Evolutionary conservation across 2,113 vertebrate species (phyloP).

Genomic region (Notothenia coriiceps): DNA sequence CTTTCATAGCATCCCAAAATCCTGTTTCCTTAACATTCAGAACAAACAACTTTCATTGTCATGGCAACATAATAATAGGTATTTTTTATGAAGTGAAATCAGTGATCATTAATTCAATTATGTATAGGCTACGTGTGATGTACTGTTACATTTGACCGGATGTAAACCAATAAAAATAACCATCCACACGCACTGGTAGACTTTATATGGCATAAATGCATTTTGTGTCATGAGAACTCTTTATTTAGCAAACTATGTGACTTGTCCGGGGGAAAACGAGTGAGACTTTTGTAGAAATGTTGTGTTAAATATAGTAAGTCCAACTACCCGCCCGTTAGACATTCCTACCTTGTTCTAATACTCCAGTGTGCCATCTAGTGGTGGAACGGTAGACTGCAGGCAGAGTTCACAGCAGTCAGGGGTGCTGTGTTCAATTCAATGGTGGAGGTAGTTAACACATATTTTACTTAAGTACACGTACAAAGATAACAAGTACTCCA

Average conservation of each 20-base stretch:
- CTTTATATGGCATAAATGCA: not conserved
- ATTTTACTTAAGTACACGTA: too few relatives aligned
- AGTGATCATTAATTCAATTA: too few relatives aligned
- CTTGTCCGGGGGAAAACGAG: not conserved
- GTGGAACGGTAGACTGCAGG: slow-evolving; percentile 14
- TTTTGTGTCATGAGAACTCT: not conserved
- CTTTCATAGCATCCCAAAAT: not conserved
- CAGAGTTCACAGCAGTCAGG: not conserved
- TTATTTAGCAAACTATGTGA: not conserved
- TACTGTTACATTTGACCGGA: too few relatives aligned
- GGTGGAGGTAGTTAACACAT: not conserved
- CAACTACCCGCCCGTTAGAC: not conserved
- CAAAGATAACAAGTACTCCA: too few relatives aligned
- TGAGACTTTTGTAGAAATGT: not conserved
- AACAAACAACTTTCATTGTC: not conserved
- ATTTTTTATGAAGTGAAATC: not conserved
- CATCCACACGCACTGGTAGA: not conserved
- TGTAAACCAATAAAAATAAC: too few relatives aligned
- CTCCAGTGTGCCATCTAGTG: slow-evolving; percentile 41
- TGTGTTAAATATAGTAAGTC: not conserved
- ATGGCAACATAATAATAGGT: not conserved
- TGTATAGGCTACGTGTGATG: too few relatives aligned
- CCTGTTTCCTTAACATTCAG: not conserved
- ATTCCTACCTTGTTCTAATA: not conserved
- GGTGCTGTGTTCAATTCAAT: not conserved